Evolutionary conservation across 2,888 invertebrate species (phyloP).

Genomic region (Gnatocerus cornutus): DNA sequence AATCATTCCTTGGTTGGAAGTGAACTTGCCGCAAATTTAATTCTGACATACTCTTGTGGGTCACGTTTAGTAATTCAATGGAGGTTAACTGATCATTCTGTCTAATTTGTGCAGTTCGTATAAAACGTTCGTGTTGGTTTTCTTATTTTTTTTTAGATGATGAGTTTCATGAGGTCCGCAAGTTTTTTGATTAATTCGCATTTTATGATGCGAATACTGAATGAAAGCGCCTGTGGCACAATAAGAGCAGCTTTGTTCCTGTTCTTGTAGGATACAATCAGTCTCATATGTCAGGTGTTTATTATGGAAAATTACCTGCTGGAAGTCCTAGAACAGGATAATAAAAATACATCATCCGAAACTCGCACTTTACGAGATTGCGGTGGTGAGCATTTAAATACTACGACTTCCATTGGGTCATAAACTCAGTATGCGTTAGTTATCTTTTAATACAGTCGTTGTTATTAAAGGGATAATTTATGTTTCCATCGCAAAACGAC

Average conservation of each 20-base stretch:
- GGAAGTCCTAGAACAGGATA: slow-evolving; percentile 19
- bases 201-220: slow-evolving; percentile 21
- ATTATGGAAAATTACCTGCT: slow-evolving; percentile 32
- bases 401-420: slow-evolving; percentile 19
- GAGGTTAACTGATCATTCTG: slow-evolving; percentile 41
- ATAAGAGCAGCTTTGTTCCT: slow-evolving; percentile 18
- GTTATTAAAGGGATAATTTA: slow-evolving; percentile 32
- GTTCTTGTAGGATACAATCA: slow-evolving; percentile 36
- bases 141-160: slow-evolving; percentile 8
- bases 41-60: slow-evolving; percentile 35
- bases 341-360: slow-evolving; percentile 29
- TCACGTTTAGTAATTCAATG: slow-evolving; percentile 40
- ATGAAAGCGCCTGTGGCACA: slow-evolving; percentile 20
- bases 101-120: slow-evolving; percentile 19
- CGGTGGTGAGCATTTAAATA: slow-evolving; percentile 34
- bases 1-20: slow-evolving; percentile 12
- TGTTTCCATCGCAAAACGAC: slow-evolving; percentile 23
- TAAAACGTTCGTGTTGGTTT: slow-evolving; percentile 4
- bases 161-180: slow-evolving; percentile 13
- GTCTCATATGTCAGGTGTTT: slow-evolving; percentile 37
- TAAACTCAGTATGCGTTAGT: slow-evolving; percentile 28
- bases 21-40: slow-evolving; percentile 38
- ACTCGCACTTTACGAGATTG: slow-evolving; percentile 24
- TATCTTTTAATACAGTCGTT: slow-evolving; percentile 34
- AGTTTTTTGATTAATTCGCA: slow-evolving; percentile 30